These are phyloP conservation scores for Thymelicus sylvestris DNA, from an alignment of 2,888 invertebrate species.

Conservation along the genomic window DNA sequence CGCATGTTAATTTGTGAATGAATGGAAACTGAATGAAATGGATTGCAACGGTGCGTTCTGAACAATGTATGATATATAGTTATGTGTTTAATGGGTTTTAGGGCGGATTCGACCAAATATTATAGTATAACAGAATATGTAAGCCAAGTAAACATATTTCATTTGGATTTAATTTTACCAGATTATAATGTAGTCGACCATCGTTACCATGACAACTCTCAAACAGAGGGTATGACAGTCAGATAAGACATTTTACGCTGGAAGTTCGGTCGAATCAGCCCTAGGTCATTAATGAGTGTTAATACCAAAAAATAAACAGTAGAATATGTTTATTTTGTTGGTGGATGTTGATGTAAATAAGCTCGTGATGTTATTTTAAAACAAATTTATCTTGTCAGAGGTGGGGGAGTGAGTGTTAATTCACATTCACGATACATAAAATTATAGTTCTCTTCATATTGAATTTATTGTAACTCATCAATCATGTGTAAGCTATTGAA, in stretches of 20 bases:
- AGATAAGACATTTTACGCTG: no score
- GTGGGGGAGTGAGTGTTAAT: background rate
- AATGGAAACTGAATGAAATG: constrained; percentile 7
- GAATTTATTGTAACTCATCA: background rate
- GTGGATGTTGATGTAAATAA: background rate
- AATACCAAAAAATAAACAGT: constrained; percentile 9
- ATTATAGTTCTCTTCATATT: no score
- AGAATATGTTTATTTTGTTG: constrained; percentile 4
- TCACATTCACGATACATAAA: no score
- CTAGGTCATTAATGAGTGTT: background rate
- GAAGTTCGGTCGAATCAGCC: no score
- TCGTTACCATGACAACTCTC: no score
- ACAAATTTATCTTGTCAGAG: background rate
- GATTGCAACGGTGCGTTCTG: constrained; percentile 1
- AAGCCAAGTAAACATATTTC: no score
- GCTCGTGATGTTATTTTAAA: background rate
- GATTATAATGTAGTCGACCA: no score
- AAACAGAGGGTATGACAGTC: no score
- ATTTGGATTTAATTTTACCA: no score
- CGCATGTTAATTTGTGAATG: constrained; percentile 23
- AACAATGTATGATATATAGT: background rate
- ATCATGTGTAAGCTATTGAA: background rate
- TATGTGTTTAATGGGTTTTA: background rate
- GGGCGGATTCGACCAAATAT: no score
- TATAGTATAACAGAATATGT: no score